Evolutionary conservation across 2,888 invertebrate species (phyloP).

Genomic region (Dryobota labecula): DNA sequence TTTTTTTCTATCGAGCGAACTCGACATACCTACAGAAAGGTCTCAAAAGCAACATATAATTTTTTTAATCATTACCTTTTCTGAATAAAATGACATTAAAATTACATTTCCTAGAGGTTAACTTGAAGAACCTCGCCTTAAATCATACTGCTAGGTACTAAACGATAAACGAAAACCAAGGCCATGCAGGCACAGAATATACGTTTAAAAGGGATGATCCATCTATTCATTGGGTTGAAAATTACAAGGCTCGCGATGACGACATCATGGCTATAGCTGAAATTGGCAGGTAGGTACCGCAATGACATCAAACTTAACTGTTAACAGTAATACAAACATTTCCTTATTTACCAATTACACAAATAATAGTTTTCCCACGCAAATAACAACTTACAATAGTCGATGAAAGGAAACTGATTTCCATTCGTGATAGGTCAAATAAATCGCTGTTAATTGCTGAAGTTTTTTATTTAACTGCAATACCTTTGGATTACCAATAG

Average conservation of each 20-base stretch:
- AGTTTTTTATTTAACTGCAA: conserved; percentile 29
- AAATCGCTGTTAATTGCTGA: conserved; percentile 35
- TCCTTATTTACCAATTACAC: conserved; percentile 20
- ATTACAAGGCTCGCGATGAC: background rate
- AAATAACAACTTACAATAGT: conserved; percentile 26
- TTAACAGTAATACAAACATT: conserved; percentile 12
- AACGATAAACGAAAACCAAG: too few relatives aligned
- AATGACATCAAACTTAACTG: conserved; percentile 21
- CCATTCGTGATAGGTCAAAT: conserved; percentile 45
- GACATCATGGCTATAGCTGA: background rate
- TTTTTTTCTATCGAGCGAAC: too few relatives aligned
- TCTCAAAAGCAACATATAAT: too few relatives aligned
- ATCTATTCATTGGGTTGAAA: background rate
- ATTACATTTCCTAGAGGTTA: too few relatives aligned
- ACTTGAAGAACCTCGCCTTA: too few relatives aligned
- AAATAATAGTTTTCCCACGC: conserved; percentile 41
- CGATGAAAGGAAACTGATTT: conserved; percentile 32
- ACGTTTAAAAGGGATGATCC: background rate
- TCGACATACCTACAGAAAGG: too few relatives aligned
- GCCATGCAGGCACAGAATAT: too few relatives aligned
- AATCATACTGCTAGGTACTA: too few relatives aligned
- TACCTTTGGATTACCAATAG: background rate
- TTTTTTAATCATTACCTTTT: too few relatives aligned
- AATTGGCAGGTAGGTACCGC: background rate
- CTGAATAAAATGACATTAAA: too few relatives aligned